Base-by-base conservation (phyloP, 2,113 vertebrate species). In the Bostrychus sinensis region DNA sequence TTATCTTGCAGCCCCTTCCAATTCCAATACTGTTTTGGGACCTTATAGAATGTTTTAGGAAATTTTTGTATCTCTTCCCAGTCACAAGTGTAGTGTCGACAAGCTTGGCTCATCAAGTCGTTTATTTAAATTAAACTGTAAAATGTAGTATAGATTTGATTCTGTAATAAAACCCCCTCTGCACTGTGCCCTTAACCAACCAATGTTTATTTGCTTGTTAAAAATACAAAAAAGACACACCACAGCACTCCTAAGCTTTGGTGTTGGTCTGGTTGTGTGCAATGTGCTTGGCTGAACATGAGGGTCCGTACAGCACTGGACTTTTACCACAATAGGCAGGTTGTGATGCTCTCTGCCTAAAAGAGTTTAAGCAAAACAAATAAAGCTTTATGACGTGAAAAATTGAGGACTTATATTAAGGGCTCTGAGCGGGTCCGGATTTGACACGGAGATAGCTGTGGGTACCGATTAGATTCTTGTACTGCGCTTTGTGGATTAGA, bases 401-500 rank as follows among this genome's bases (percentile, higher is more conserved):
- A 14, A 11, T 5, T 20, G 51, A 2, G 26, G 16, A n/a, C 2
- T 34, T 34, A 32, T 30, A 32, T 30, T 54, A 34, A 54, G 16
- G 51, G 30, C 1, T 54, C 51, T 1, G 51, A 34, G 51, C 30
- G 51, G 51, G 51, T 54, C 51, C 51, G 30, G 28, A 20, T 54
- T 32, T 54, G 51, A 54, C 51, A 54, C 19, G 51, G 51, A 16
- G 51, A 54, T 54, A 54, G 32, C 30, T 54, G 51, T 9, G 51
- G 17, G 30, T 54, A 54, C 3, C 51, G 51, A 34, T 17, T 54
- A 12, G 26, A n/a, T 54, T 54, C 51, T 17, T 30, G 30, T 11
- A 34, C 30, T 38, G 37, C 3, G 37, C 37, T 38, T 54, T 32
- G 51, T 12, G 51, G 28, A 34, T 34, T 16, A 19, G 51, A 19